phyloP scores from a whole-genome alignment of 2,888 invertebrate species.

The Diaphora mendica region DNA sequence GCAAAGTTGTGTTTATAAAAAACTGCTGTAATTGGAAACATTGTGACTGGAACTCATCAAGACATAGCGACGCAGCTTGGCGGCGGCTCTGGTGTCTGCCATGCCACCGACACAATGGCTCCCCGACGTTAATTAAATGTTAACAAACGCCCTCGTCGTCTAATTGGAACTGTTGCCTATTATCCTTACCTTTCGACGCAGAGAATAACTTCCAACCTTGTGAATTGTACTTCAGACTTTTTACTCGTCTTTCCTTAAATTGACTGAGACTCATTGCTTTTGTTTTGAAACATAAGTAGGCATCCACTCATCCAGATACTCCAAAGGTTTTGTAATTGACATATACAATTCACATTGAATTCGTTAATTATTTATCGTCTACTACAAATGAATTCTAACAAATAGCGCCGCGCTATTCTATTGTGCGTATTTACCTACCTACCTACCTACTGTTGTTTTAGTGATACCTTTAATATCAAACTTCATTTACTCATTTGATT shows the following conservation, averaged over 20 bases:
- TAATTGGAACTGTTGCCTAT: constrained; percentile 87
- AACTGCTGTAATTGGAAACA: constrained; percentile 71
- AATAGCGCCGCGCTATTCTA: not conserved
- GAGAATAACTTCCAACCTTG: constrained; percentile 78
- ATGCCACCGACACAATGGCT: constrained; percentile 80
- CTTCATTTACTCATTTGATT: not conserved
- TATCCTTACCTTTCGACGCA: constrained; percentile 83
- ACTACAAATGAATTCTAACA: not conserved
- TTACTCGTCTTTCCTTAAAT: constrained; percentile 70
- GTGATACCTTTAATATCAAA: not conserved
- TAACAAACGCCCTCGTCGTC: constrained; percentile 86
- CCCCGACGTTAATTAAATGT: constrained; percentile 86
- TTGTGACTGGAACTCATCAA: constrained; percentile 71
- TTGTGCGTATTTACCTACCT: too few species aligned
- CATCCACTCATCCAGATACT: constrained; percentile 35
- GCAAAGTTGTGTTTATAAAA: constrained; percentile 45
- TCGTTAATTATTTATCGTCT: not conserved
- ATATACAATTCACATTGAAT: not conserved
- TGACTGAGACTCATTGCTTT: constrained; percentile 62
- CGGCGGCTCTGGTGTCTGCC: constrained; percentile 70
- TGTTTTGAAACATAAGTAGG: constrained; percentile 55
- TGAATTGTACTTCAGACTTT: constrained; percentile 77
- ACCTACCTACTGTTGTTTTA: not conserved
- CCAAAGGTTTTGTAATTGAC: constrained; percentile 31
- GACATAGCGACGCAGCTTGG: constrained; percentile 61